Percentiles rank a stretch among this genome's conserved stretches.
These are phyloP conservation scores for Macroteleia sp. DNA, from an alignment of 2,888 invertebrate species.

Conservation along the genomic window DNA sequence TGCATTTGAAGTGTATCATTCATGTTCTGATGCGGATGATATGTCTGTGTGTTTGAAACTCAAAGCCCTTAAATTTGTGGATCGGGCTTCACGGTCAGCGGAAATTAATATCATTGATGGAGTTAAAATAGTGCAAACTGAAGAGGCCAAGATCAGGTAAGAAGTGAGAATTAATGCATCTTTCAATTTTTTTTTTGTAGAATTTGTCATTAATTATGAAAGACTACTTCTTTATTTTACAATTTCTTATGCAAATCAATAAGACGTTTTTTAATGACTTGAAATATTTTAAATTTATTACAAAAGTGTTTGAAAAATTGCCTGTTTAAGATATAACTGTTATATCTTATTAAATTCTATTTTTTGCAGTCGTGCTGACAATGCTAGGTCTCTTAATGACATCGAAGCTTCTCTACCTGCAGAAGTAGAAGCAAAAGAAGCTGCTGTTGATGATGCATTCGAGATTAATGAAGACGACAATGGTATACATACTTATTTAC, in stretches of 20 bases:
- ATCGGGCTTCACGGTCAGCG: conserved; percentile 88
- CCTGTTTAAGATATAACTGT: too few species aligned
- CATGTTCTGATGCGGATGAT: conserved; percentile 87
- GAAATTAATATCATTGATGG: conserved; percentile 84
- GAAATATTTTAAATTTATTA: too few species aligned
- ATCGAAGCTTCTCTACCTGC: conserved; percentile 87
- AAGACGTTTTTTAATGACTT: too few species aligned
- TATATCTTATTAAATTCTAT: too few species aligned
- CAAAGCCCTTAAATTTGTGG: conserved; percentile 90
- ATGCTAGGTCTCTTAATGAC: conserved; percentile 86
- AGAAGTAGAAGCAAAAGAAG: conserved; percentile 87
- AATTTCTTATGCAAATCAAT: too few species aligned
- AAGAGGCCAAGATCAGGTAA: conserved; percentile 81
- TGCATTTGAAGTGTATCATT: conserved; percentile 79
- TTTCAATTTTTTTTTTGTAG: neutral
- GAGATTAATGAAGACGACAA: too few species aligned
- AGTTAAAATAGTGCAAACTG: conserved; percentile 85
- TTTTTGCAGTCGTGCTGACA: conserved; percentile 81
- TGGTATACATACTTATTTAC: too few species aligned
- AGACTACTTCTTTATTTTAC: too few species aligned
- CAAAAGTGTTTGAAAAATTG: too few species aligned
- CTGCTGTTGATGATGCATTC: too few species aligned
- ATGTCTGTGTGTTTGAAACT: conserved; percentile 91
- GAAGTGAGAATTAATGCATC: too few species aligned
- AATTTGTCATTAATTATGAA: too few species aligned